phyloP scores from a whole-genome alignment of 35 echinoderm and acorn worm genomes.

The Stichopus chloronotus region DNA sequence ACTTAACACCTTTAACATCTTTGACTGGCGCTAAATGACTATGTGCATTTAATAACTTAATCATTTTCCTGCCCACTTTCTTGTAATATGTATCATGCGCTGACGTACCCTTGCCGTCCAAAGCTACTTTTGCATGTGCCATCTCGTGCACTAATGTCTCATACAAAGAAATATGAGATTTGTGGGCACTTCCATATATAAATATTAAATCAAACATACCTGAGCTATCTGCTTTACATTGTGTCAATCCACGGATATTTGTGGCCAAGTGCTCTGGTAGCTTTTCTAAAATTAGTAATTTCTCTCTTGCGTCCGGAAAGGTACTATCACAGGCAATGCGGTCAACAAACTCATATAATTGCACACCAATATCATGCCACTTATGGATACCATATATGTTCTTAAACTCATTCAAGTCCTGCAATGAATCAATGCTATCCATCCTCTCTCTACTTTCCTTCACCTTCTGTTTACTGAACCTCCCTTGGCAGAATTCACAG shows the following conservation, averaged over 20 bases:
- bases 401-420: not conserved
- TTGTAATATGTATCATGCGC: not conserved
- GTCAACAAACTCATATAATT: constrained; percentile 7
- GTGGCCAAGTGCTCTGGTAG: not conserved
- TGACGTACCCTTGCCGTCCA: not conserved
- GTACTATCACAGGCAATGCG: not conserved
- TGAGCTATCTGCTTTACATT: not conserved
- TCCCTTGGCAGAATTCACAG: not conserved
- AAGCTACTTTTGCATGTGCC: constrained; percentile 26
- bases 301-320: not conserved
- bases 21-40: not conserved
- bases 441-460: not conserved
- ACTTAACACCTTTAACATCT: not conserved
- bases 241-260: not conserved
- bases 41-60: constrained; percentile 11
- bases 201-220: constrained; percentile 6
- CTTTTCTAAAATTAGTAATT: not conserved
- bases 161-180: not conserved
- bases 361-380: not conserved
- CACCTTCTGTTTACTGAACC: not conserved
- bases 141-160: constrained; percentile 46
- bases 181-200: not conserved
- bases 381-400: not conserved
- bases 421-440: not conserved
- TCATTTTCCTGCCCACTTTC: constrained; percentile 13